A percentile compares a stretch with the other conserved stretches of the same genome.
Evolutionary conservation across 2,888 invertebrate genomes (phyloP).

Genomic region (Erpobdella octoculata): DNA sequence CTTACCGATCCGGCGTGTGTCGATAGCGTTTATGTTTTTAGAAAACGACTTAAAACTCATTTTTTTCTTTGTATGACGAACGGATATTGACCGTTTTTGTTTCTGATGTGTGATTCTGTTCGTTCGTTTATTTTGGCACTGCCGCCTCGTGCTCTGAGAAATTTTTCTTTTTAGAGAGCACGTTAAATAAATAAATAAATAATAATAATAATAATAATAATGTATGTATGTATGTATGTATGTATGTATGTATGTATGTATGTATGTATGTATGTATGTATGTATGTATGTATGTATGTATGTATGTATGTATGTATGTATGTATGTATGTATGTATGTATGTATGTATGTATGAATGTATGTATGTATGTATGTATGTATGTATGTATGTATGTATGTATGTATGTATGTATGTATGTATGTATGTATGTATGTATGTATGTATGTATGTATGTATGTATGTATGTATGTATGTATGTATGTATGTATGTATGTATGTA

Average conservation of each 20-base stretch:
- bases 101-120: too few relatives aligned
- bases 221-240: background rate
- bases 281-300: background rate
- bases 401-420: background rate
- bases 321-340: conserved; percentile 9
- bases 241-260: background rate
- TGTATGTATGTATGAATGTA: conserved; percentile 10
- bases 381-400: conserved; percentile 4
- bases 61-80: too few relatives aligned
- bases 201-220: too few relatives aligned
- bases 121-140: too few relatives aligned
- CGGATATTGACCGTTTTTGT: too few relatives aligned
- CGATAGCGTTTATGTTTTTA: too few relatives aligned
- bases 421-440: background rate
- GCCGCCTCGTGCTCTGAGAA: too few relatives aligned
- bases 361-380: conserved; percentile 7
- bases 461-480: too few relatives aligned
- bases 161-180: too few relatives aligned
- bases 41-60: too few relatives aligned
- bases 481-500: background rate
- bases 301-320: conserved; percentile 3
- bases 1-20: too few relatives aligned
- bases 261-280: background rate
- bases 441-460: background rate
- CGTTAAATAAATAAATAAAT: too few relatives aligned